phyloP scores from a whole-genome alignment of 2,888 invertebrate genomes.

The Thera obeliscata region DNA sequence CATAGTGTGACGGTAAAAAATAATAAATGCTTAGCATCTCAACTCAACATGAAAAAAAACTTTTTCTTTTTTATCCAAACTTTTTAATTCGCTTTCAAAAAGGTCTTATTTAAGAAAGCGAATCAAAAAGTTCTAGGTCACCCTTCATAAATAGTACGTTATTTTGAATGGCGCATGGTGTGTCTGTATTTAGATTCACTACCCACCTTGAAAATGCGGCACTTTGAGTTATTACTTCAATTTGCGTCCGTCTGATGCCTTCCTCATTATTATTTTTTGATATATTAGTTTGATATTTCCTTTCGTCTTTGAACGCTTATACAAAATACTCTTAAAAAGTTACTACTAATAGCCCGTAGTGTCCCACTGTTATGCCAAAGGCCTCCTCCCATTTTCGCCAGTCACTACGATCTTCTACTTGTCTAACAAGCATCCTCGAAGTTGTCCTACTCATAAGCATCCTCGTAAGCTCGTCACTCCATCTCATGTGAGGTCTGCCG shows the following conservation, averaged over 20 bases:
- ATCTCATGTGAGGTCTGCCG: no score
- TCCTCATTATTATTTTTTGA: constrained; percentile 46
- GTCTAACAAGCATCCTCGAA: no score
- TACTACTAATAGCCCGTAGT: no score
- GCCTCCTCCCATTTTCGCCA: no score
- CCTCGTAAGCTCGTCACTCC: no score
- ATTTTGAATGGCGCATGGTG: constrained; percentile 26
- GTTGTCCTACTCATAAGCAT: no score
- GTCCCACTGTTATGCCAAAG: no score
- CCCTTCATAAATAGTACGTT: constrained; percentile 14
- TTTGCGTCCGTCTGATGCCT: constrained; percentile 41
- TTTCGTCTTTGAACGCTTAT: not conserved
- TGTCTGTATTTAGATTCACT: constrained; percentile 37
- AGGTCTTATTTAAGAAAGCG: not conserved
- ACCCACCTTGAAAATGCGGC: constrained; percentile 45
- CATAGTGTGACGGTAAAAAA: no score
- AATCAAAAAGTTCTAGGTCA: not conserved
- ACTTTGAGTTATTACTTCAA: constrained; percentile 49
- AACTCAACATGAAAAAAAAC: not conserved
- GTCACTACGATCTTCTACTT: no score
- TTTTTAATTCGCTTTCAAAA: not conserved
- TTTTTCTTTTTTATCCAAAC: not conserved
- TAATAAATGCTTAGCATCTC: no score
- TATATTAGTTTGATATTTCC: constrained; percentile 16
- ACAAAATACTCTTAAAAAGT: not conserved